Evolutionary conservation across 37 sponge, comb jelly and placozoan species (phyloP).

Genomic region (Amphimedon queenslandica): DNA sequence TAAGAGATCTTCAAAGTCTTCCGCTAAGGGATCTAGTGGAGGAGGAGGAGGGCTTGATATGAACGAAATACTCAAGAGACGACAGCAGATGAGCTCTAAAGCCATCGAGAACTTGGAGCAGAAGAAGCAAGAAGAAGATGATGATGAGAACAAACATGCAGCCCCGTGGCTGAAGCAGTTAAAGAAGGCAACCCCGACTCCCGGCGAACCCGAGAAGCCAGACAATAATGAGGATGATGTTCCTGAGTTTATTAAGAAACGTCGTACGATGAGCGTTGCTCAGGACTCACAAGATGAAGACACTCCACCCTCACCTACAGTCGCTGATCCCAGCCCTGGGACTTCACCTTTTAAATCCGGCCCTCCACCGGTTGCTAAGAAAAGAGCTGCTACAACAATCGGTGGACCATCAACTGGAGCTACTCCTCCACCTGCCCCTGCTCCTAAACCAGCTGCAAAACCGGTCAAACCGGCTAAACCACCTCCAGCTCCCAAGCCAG

Average conservation of each 20-base stretch:
- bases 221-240: slow-evolving; percentile 7
- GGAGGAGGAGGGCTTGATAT: slow-evolving; percentile 28
- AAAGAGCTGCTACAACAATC: background rate
- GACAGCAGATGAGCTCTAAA: background rate
- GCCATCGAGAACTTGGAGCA: slow-evolving; percentile 41
- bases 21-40: background rate
- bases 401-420: background rate
- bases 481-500: background rate
- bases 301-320: background rate
- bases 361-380: background rate
- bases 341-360: background rate
- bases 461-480: slow-evolving; percentile 17
- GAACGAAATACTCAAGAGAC: slow-evolving; percentile 38
- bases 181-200: background rate
- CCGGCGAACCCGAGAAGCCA: background rate
- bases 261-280: background rate
- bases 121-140: slow-evolving; percentile 18
- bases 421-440: slow-evolving; percentile 5
- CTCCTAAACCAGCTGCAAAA: slow-evolving; percentile 19
- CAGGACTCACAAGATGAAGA: background rate
- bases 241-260: slow-evolving; percentile 41
- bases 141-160: slow-evolving; percentile 7
- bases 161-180: slow-evolving; percentile 50
- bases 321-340: background rate
- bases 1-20: background rate